phyloP scores from a whole-genome alignment of 2,113 vertebrate species.

The Zosterops hypoxanthus region DNA sequence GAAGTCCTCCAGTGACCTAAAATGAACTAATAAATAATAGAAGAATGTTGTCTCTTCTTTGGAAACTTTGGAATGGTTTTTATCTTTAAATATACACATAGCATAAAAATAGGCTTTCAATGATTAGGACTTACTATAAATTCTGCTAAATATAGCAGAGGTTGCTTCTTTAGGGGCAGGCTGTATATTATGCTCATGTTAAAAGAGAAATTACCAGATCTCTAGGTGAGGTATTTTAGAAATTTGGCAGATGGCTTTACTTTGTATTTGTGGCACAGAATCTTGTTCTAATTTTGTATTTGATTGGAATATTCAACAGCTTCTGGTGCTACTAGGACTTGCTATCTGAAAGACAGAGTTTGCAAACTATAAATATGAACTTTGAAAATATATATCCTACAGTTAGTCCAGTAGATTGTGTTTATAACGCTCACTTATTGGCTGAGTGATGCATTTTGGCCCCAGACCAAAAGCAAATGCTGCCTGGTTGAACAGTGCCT shows the following conservation, averaged over 20 bases:
- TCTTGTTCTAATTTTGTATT: constrained; percentile 69
- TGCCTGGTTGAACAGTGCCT: background rate
- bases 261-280: constrained; percentile 74
- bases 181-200: constrained; percentile 52
- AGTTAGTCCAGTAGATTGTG: constrained; percentile 60
- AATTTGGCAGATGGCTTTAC: constrained; percentile 79
- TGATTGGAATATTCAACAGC: constrained; percentile 72
- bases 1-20: constrained; percentile 51
- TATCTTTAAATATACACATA: constrained; percentile 9
- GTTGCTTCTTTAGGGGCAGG: constrained; percentile 11
- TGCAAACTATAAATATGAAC: constrained; percentile 71
- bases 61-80: background rate
- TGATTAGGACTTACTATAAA: background rate
- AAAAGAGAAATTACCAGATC: constrained; percentile 64
- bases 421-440: constrained; percentile 43
- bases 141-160: constrained; percentile 29
- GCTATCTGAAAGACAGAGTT: constrained; percentile 70
- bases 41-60: background rate
- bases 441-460: constrained; percentile 39
- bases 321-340: constrained; percentile 72
- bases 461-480: background rate
- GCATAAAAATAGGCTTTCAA: background rate
- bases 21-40: constrained; percentile 56
- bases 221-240: constrained; percentile 67
- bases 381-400: constrained; percentile 67